Percentiles rank a stretch among this genome's conserved stretches.
Evolutionary conservation across 2,113 vertebrate genomes (phyloP).

Genomic region (Lonchura striata): DNA sequence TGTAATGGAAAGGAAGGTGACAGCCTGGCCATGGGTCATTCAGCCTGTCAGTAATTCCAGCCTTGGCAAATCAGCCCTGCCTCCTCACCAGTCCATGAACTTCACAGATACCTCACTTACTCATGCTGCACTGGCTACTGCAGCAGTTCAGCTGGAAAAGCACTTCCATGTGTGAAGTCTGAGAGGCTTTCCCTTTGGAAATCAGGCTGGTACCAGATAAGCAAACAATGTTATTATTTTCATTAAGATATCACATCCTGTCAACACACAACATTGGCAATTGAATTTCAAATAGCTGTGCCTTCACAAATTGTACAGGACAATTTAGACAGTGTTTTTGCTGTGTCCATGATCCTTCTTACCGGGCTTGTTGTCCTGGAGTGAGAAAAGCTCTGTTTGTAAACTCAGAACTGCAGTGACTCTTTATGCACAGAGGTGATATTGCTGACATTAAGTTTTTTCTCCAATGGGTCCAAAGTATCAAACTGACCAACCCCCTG

Average conservation of each 20-base stretch:
- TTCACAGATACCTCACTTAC: conserved; percentile 2
- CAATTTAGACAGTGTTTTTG: not conserved
- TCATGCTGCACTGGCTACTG: not conserved
- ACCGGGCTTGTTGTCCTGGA: not conserved
- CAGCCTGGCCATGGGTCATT: conserved; percentile 31
- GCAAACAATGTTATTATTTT: not conserved
- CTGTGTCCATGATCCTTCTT: not conserved
- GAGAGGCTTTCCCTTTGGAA: not conserved
- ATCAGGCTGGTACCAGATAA: not conserved
- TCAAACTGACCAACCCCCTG: not conserved
- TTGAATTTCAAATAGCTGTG: not conserved
- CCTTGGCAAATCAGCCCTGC: conserved; percentile 34
- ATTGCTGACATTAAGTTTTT: not conserved
- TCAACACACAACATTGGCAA: not conserved
- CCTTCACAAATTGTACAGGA: not conserved
- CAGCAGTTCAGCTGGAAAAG: not conserved
- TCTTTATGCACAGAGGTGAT: not conserved
- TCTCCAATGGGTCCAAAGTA: not conserved
- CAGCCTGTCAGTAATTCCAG: conserved; percentile 35
- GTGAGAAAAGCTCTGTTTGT: not conserved
- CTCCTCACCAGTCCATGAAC: conserved; percentile 45
- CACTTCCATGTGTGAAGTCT: not conserved
- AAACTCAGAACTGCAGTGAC: not conserved
- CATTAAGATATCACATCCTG: not conserved
- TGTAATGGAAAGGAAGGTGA: not conserved